Conservation (phyloP, 1,140 invertebrate genomes). For the Holotrichia oblita region DNA sequence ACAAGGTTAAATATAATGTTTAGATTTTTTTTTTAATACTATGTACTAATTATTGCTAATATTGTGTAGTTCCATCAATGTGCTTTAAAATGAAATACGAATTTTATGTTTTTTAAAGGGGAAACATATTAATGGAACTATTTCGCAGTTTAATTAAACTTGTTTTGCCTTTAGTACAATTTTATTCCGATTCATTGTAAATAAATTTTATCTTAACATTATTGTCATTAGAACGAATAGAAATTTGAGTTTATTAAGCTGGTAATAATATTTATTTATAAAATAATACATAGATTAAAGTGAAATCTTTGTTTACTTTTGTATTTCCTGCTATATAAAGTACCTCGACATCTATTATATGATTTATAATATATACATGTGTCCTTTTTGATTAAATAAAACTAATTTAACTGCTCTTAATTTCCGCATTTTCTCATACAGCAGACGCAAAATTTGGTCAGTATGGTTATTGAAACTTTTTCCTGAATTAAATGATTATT, state of each 20-base stretch:
- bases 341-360: too few species aligned
- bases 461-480: not conserved
- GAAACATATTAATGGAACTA: too few species aligned
- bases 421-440: slow-evolving; percentile 22
- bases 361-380: too few species aligned
- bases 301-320: not conserved
- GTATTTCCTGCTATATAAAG: not conserved
- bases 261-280: not conserved
- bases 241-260: not conserved
- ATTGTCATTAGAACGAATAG: not conserved
- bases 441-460: slow-evolving; percentile 18
- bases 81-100: not conserved
- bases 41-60: too few species aligned
- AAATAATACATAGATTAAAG: not conserved
- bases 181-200: not conserved
- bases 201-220: not conserved
- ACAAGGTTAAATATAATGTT: not conserved
- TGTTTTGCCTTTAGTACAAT: not conserved
- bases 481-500: not conserved
- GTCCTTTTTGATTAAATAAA: not conserved
- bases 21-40: not conserved
- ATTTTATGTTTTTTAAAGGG: too few species aligned
- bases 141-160: too few species aligned
- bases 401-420: not conserved
- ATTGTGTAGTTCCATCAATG: not conserved